Conservation (phyloP, 2,797 vertebrate species). For the Naso thynnoides region DNA sequence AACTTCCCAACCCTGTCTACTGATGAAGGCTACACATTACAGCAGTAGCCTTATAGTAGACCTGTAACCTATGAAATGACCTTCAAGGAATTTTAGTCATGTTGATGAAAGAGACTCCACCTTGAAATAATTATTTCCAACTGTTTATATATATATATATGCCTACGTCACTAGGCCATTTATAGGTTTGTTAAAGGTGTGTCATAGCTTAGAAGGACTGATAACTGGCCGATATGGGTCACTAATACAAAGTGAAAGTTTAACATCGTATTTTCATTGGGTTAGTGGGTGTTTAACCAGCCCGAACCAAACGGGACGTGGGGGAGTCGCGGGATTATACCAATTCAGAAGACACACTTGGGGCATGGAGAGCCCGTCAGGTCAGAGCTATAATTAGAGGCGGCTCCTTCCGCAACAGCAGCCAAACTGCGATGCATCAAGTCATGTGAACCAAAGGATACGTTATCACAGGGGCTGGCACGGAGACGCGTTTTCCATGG, state of each 20-base stretch:
- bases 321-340: slow-evolving; percentile 70
- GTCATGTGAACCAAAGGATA: slow-evolving; percentile 58
- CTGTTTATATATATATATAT: background rate
- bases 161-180: too few relatives aligned
- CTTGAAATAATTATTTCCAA: background rate
- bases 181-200: background rate
- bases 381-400: slow-evolving; percentile 84
- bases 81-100: background rate
- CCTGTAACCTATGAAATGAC: too few relatives aligned
- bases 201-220: background rate
- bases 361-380: slow-evolving; percentile 63
- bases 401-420: slow-evolving; percentile 56
- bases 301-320: slow-evolving; percentile 58
- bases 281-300: slow-evolving; percentile 55
- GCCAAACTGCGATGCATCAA: slow-evolving; percentile 58
- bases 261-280: slow-evolving; percentile 29
- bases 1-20: too few relatives aligned
- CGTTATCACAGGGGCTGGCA: slow-evolving; percentile 57
- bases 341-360: slow-evolving; percentile 70
- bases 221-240: background rate
- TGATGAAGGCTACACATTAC: too few relatives aligned
- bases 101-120: background rate
- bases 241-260: slow-evolving; percentile 3
- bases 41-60: too few relatives aligned
- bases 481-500: slow-evolving; percentile 58